phyloP scores from a whole-genome alignment of 2,888 invertebrate genomes.

The Ephialtes manifestator region DNA sequence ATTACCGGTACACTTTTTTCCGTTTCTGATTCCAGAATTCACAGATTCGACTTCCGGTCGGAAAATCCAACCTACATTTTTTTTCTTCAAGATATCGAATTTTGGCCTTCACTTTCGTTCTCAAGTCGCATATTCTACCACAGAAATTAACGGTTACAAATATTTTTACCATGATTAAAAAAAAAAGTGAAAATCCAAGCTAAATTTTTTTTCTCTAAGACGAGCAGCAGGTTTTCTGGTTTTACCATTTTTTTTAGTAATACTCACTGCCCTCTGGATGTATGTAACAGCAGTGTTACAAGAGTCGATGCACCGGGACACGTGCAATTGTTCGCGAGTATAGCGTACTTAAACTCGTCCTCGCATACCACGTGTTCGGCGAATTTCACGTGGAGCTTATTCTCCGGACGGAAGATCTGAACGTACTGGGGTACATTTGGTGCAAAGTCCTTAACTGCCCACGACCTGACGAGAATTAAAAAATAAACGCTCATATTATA shows the following conservation, averaged over 20 bases:
- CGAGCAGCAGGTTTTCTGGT: neutral
- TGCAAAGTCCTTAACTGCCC: slow-evolving; percentile 99
- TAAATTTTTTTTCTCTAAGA: too few species aligned
- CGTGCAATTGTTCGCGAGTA: slow-evolving; percentile 99
- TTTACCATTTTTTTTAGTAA: neutral
- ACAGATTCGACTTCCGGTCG: too few species aligned
- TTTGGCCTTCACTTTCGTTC: too few species aligned
- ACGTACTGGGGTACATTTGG: slow-evolving; percentile 99
- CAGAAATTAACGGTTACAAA: too few species aligned
- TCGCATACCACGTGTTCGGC: slow-evolving; percentile 99
- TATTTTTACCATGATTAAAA: too few species aligned
- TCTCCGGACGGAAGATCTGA: slow-evolving; percentile 99
- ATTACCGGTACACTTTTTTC: too few species aligned
- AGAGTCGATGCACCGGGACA: slow-evolving; percentile 99
- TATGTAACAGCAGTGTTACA: slow-evolving; percentile 97
- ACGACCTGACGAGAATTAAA: slow-evolving; percentile 89
- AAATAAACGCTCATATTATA: slow-evolving; percentile 4
- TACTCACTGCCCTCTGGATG: slow-evolving; percentile 98
- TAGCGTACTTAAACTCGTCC: slow-evolving; percentile 99
- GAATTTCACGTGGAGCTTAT: slow-evolving; percentile 99
- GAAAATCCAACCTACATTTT: too few species aligned
- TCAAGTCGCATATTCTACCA: too few species aligned
- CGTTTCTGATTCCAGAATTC: too few species aligned
- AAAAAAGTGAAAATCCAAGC: too few species aligned
- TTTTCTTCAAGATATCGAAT: too few species aligned